These are phyloP conservation scores for Drosophila nebulosa DNA, from an alignment of 1,140 invertebrate genomes.

Conservation along the genomic window DNA sequence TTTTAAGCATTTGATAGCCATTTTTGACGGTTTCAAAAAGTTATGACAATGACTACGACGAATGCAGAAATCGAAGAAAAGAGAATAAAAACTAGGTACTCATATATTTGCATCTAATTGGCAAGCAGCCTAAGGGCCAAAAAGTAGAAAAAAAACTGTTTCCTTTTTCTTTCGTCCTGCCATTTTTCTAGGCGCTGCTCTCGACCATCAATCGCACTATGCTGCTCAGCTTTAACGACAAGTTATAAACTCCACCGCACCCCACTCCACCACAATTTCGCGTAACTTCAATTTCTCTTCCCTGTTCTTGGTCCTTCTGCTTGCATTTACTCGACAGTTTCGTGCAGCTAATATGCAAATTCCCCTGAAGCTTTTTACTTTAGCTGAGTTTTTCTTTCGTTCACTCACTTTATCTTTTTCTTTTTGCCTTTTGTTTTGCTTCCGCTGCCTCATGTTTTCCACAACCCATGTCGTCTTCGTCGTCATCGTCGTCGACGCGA, in stretches of 20 bases:
- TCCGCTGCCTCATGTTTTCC: slow-evolving; percentile 68
- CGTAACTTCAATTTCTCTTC: not conserved
- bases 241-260: not conserved
- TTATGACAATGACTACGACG: not conserved
- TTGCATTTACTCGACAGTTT: slow-evolving; percentile 23
- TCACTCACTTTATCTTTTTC: slow-evolving; percentile 1
- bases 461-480: slow-evolving; percentile 33
- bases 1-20: not conserved
- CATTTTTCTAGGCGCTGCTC: slow-evolving; percentile 6
- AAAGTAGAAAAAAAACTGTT: not conserved
- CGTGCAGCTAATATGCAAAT: slow-evolving; percentile 76
- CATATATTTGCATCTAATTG: slow-evolving; percentile 76
- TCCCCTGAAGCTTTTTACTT: slow-evolving; percentile 71
- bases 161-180: not conserved
- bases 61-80: slow-evolving; percentile 10
- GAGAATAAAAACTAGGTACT: slow-evolving; percentile 3
- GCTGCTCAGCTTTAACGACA: slow-evolving; percentile 55
- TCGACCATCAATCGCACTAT: slow-evolving; percentile 50
- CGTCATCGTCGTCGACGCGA: no score
- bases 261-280: not conserved
- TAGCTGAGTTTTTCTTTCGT: slow-evolving; percentile 51
- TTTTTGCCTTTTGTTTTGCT: slow-evolving; percentile 67
- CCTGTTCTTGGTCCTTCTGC: slow-evolving; percentile 6
- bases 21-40: slow-evolving; percentile 23
- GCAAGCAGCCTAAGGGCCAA: slow-evolving; percentile 53